A percentile compares a stretch with the other conserved stretches of the same genome.
Conservation (phyloP, 2,797 vertebrate genomes). For the Dryobates pubescens region DNA sequence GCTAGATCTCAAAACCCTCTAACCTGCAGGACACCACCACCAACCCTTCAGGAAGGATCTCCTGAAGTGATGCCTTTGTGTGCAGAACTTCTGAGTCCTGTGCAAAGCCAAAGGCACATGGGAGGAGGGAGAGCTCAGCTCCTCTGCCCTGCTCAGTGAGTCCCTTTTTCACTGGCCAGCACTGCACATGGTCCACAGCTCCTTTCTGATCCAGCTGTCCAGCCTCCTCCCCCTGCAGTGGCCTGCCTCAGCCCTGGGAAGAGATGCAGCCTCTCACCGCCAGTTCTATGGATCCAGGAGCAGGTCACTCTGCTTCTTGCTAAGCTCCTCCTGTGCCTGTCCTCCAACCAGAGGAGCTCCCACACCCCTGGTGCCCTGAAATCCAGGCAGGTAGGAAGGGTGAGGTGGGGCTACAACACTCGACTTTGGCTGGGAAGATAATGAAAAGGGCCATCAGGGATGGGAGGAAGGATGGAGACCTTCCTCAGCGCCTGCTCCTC, state of each 20-base stretch:
- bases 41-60: neutral
- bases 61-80: neutral
- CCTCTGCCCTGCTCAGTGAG: neutral
- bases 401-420: neutral
- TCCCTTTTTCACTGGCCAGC: neutral
- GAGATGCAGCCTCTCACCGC: neutral
- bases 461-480: neutral
- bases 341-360: neutral
- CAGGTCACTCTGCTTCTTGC: fast-evolving
- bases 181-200: neutral
- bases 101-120: neutral
- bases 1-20: neutral
- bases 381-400: neutral
- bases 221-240: neutral
- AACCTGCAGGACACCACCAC: neutral
- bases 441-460: neutral
- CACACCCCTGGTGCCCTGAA: neutral
- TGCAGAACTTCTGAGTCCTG: fast-evolving
- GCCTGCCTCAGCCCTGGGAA: neutral
- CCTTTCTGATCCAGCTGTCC: neutral
- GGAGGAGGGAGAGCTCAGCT: neutral
- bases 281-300: neutral
- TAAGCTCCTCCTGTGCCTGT: neutral
- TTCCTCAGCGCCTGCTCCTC: conserved; percentile 4
- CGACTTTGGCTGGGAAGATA: neutral